Evolutionary conservation across 2,113 vertebrate genomes (phyloP).

Genomic region (Calyptommatus sinebrachiatus): DNA sequence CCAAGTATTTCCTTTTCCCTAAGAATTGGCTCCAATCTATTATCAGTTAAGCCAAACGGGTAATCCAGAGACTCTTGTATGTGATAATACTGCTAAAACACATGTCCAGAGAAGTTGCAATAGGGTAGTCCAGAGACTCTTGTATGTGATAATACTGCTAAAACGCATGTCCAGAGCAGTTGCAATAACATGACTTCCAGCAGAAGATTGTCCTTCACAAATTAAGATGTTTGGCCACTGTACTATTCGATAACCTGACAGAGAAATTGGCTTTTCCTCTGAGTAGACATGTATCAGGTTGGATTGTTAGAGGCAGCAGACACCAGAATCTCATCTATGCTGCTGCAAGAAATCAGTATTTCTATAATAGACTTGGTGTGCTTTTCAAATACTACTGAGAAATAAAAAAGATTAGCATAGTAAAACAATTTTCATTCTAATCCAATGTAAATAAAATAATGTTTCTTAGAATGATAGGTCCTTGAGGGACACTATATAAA

Average conservation of each 20-base stretch:
- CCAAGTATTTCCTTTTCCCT: no score
- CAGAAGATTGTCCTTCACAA: no score
- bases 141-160: no score
- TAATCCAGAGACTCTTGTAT: no score
- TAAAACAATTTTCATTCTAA: slow-evolving; percentile 48
- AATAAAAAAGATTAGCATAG: slow-evolving; percentile 38
- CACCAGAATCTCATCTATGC: not conserved
- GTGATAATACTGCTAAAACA: no score
- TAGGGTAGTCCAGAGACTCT: no score
- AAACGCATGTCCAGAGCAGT: no score
- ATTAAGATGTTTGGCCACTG: no score
- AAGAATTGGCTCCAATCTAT: no score
- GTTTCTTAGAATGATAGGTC: slow-evolving; percentile 20
- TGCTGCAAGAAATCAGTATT: slow-evolving; percentile 23
- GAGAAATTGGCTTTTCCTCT: not conserved
- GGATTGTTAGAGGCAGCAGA: not conserved
- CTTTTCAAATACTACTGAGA: slow-evolving; percentile 26
- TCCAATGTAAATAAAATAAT: slow-evolving; percentile 36
- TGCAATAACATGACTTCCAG: no score
- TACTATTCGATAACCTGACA: not conserved
- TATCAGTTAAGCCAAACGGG: no score
- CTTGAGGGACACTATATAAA: slow-evolving; percentile 40
- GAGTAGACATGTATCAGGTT: not conserved
- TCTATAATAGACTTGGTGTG: slow-evolving; percentile 28
- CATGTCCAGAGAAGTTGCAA: no score